Evolutionary conservation across 2,888 invertebrate species (phyloP).

Genomic region (Ametastegia equiseti): DNA sequence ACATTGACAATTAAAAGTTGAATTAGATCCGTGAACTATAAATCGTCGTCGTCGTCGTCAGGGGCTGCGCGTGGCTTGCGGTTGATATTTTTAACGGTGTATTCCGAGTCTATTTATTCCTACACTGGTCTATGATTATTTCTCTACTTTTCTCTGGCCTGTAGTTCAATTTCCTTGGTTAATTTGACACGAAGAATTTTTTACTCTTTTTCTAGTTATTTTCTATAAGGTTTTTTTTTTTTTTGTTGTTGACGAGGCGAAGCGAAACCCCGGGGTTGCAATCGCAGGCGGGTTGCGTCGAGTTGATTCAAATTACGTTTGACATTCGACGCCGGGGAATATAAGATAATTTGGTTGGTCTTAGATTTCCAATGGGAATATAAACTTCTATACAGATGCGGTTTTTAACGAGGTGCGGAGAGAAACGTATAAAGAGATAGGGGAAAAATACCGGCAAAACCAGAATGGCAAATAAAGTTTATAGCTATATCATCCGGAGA

Average conservation of each 20-base stretch:
- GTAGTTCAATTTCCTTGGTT: background rate
- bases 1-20: slow-evolving; percentile 46
- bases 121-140: background rate
- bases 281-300: background rate
- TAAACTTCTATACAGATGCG: slow-evolving; percentile 33
- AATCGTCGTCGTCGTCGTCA: slow-evolving; percentile 24
- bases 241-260: slow-evolving; percentile 4
- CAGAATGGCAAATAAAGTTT: slow-evolving; percentile 7
- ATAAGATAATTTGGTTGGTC: slow-evolving; percentile 46
- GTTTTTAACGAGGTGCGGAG: slow-evolving; percentile 47
- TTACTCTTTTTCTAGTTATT: background rate
- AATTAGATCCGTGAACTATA: slow-evolving; percentile 45
- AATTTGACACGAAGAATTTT: background rate
- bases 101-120: background rate
- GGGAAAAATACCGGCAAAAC: background rate
- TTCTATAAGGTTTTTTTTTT: background rate
- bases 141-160: background rate
- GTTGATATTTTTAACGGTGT: slow-evolving; percentile 3
- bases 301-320: slow-evolving; percentile 47
- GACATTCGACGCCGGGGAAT: slow-evolving; percentile 45
- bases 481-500: background rate
- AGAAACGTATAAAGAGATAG: background rate
- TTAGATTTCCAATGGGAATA: slow-evolving; percentile 47
- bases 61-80: background rate
- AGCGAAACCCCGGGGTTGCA: background rate